Evolutionary conservation across 2,113 vertebrate genomes (phyloP), one percentile per base, ranked within the genome.

Genomic region (Dolichallabes microphthalmus): DNA sequence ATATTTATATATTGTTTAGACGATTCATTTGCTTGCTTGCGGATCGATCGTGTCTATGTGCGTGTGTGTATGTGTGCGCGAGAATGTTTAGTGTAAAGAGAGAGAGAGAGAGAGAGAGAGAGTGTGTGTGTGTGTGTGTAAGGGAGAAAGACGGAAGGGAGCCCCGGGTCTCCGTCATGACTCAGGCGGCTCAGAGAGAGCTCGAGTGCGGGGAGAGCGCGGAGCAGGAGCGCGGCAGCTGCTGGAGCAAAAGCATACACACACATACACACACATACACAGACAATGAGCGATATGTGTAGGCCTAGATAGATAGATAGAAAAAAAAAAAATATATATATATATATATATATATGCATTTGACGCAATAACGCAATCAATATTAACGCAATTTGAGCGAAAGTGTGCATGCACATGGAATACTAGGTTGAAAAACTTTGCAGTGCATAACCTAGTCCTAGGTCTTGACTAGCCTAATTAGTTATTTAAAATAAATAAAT

Each of bases 11-110:
- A n/a, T 87, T 88, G 92, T 87, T 58, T 86, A 89, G 88, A 90
- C 86, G 88, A 92, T 92, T 92, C 92, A 94, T 94, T 92, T 92
- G 89, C 91, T 90, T 90, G 93, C 93, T 94, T 94, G 93, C 93
- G 94, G 92, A 95, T 95, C 93, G 95, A 95, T 95, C 88, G 91
- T 69, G 60, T 89, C 87, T 87, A 82, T 63, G 90, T 88, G 90
- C 90, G 88, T 82, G 92, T 80, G 90, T 88, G 90, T 80, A 83
- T 86, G 84, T 86, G 91, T 88, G 91, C 91, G 93, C 88, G 90
- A 89, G 87, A 71, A 71, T 87, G 89, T 86, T 77, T 55, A 77
- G 74, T 27, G 74, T 57, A 77, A 58, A 78, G 89, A 39, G 89
- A 84, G 85, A 85, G 89, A 84, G 88, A n/a, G n/a, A n/a, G 91